Evolutionary conservation across 2,888 invertebrate species (phyloP), one percentile per base, ranked within the genome.

Genomic region (Alloplasta piceator): DNA sequence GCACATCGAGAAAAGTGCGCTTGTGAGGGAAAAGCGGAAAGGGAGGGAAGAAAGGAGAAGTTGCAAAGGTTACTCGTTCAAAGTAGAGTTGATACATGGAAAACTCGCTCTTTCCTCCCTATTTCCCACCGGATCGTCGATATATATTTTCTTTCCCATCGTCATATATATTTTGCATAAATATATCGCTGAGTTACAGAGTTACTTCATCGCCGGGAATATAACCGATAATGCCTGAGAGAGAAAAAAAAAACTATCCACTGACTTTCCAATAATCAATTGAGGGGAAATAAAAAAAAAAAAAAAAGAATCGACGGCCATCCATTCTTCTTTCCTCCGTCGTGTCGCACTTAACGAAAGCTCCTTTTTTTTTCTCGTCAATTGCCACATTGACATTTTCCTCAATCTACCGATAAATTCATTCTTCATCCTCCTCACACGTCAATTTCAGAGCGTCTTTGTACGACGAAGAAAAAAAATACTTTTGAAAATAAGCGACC

Each of bases 221-320:
- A 66, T 64, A 66, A 74, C 79, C 79, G 70, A 74, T 79, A 79
- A 70, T 64, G 63, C n/a, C 64, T 26, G 79, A 50, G 70, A 74
- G 74, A 43, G 56, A 50, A 63, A 79, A 74, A 74, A 61, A 52
- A 26, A 26, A 26, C 26, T 26, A 26, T 26, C 26, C 61, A 43
- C 63, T 38, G 48, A 67, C 50, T 79, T 79, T 68, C 74, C 68
- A 64, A 79, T 79, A 79, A 79, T 74, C 79, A 58, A 74, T 74
- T 48, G 63, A 68, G 50, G 41, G 41, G 52, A 14, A 2, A 39
- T 7, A 67, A 55, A 9, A 7, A 43, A 36, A 14, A 26, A 39
- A 5, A 67, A 55, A 9, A 7, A 43, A 36, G 10, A 26, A 1
- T 43, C 55, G 56, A 66, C 38, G 66, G 39, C 10, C 50, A 52